Evolutionary conservation across 2,888 invertebrate species (phyloP).

Genomic region (Colletes collaris): DNA sequence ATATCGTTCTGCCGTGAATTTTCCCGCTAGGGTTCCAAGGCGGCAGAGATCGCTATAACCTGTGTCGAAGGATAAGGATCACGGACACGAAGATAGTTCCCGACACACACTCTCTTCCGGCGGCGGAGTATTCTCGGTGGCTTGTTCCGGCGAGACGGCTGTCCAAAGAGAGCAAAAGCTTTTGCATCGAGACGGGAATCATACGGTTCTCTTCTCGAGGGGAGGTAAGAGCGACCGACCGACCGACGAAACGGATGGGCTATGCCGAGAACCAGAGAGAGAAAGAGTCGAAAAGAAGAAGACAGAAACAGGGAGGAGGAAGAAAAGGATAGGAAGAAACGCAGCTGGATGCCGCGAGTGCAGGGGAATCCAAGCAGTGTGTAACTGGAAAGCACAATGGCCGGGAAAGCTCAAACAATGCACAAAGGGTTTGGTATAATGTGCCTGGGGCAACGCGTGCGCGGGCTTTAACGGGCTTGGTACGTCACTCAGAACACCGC

Average conservation of each 20-base stretch:
- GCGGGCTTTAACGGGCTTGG: constrained; percentile 66
- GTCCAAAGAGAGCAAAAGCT: constrained; percentile 37
- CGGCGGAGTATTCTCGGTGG: neutral
- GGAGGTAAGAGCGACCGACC: neutral
- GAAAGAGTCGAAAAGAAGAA: constrained; percentile 4
- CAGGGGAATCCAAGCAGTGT: constrained; percentile 68
- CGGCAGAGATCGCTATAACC: neutral
- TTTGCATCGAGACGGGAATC: constrained; percentile 32
- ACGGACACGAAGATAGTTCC: neutral
- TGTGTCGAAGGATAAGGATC: neutral
- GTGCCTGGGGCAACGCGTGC: constrained; percentile 68
- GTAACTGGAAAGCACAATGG: constrained; percentile 76
- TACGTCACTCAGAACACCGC: constrained; percentile 41
- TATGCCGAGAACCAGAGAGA: neutral
- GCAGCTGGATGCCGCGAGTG: constrained; percentile 64
- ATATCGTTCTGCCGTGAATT: neutral
- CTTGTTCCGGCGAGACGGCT: constrained; percentile 20
- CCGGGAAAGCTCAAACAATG: constrained; percentile 79
- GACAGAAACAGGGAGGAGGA: constrained; percentile 1
- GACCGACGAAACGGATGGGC: neutral
- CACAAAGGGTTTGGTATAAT: constrained; percentile 78
- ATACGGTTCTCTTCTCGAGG: constrained; percentile 6
- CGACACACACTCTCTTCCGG: neutral
- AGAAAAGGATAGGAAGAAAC: constrained; percentile 44
- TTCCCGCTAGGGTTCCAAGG: neutral